Base-by-base conservation (phyloP, 64 coral and sea anemone genomes). In the Exaiptasia diaphana region DNA sequence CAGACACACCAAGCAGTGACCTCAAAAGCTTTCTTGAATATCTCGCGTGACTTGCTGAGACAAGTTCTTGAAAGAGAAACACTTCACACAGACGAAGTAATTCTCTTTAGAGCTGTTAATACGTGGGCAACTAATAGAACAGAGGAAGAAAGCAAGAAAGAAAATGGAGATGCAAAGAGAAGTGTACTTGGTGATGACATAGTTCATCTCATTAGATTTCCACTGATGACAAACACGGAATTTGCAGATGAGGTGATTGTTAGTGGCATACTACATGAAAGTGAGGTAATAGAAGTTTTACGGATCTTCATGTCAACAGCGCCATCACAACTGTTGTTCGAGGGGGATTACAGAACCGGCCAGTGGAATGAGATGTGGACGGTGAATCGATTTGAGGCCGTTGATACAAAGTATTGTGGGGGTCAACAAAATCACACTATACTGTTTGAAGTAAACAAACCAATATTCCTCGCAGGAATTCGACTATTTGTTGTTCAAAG, bases 61-160 rank as follows among this genome's bases (percentile, higher is more conserved):
- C 12, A 76, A 6, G 28, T 76, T 0, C 41, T 76, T 5, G 46
- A 26, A 25, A 76, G 73, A 34, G 73, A 76, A 18, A 30, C 43
- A 7, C 18, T 76, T 11, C 28, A 27, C 31, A 27, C 30, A 0
- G 28, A 27, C 14, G 73, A 76, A 50, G 30, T 53, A 14, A 15
- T 70, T 0, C 67, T 88, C 6, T 88, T 88, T 50, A 44, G 80
- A 53, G 64, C 85, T 21, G 75, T 88, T 72, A 56, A 80, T 67
- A 73, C 34, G 11, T 88, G 85, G 85, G 75, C 85, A 14, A 39
- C 36, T 5, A 69, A 68, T 0, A 53, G 80, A 68, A 75, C 53
- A 13, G 14, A 77, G 37, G 18, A 41, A 50, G 14, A 77, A 22
- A 21, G 27, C 0, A 15, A 34, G 5, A 27, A 77, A 27, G 43